Conservation (phyloP, 2,113 vertebrate species). For the Orientallactaga bullata region DNA sequence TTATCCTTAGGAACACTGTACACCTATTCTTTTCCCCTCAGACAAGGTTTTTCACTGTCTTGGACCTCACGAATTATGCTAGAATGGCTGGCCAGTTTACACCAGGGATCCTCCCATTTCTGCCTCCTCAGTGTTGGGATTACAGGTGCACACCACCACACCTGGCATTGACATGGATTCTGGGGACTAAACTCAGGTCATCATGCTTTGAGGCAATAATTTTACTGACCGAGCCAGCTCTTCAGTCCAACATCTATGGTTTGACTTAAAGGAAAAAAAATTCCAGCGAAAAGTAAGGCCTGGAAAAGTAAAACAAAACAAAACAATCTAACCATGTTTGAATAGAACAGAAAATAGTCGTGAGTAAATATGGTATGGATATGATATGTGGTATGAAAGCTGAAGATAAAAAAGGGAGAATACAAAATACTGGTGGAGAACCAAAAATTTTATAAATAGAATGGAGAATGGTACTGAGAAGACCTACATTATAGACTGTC, state of each 20-base stretch:
- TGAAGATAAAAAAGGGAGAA: neutral
- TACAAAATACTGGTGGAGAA: neutral
- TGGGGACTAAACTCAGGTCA: too few relatives aligned
- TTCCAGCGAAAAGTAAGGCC: neutral
- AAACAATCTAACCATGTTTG: neutral
- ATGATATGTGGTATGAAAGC: neutral
- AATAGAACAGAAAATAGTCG: neutral
- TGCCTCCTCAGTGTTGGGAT: too few relatives aligned
- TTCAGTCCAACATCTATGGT: neutral
- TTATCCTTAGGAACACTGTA: too few relatives aligned
- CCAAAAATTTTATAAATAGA: neutral
- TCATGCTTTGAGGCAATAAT: too few relatives aligned
- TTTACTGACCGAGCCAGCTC: too few relatives aligned
- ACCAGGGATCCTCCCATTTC: too few relatives aligned
- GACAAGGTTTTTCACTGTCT: too few relatives aligned
- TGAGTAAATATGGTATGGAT: neutral
- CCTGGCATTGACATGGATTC: too few relatives aligned
- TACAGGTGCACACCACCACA: too few relatives aligned
- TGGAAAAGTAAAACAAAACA: neutral
- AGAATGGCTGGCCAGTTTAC: too few relatives aligned
- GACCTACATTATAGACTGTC: neutral
- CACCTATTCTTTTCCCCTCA: too few relatives aligned
- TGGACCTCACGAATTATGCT: too few relatives aligned
- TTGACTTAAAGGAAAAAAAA: conserved; percentile 32
- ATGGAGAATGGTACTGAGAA: neutral